These are phyloP conservation scores for Tachycineta bicolor DNA, from an alignment of 2,113 vertebrate genomes.

Conservation along the genomic window DNA sequence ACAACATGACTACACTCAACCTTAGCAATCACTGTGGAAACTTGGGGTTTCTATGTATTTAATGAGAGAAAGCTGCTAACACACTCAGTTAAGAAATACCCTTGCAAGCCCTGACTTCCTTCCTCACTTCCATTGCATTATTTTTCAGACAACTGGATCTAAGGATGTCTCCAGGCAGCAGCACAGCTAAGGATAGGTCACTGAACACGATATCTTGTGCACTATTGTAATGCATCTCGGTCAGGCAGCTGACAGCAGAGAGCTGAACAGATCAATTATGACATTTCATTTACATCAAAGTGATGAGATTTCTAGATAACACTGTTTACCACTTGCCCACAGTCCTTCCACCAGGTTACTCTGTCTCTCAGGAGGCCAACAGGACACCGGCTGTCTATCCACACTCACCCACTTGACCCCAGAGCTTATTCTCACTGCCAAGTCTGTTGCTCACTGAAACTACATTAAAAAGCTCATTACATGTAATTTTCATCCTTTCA, in stretches of 20 bases:
- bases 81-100: not conserved
- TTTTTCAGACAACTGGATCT: not conserved
- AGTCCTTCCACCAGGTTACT: constrained; percentile 16
- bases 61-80: not conserved
- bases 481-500: not conserved
- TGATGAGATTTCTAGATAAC: constrained; percentile 46
- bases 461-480: not conserved
- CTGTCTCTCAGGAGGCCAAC: not conserved
- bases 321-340: not conserved
- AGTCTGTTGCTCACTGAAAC: not conserved
- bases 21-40: not conserved
- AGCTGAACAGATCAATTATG: constrained; percentile 11
- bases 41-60: not conserved
- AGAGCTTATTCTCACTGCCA: not conserved
- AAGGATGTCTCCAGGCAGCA: not conserved
- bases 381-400: not conserved
- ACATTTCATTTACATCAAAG: constrained; percentile 59
- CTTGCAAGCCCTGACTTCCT: not conserved
- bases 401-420: not conserved
- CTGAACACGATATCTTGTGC: not conserved
- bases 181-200: not conserved
- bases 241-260: constrained; percentile 48
- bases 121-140: not conserved
- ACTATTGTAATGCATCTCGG: constrained; percentile 4
- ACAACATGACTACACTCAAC: not conserved